Percentiles rank a stretch among this genome's conserved stretches.
These are phyloP conservation scores for Zaprionus ornatus DNA, from an alignment of 1,140 invertebrate species.

Conservation along the genomic window DNA sequence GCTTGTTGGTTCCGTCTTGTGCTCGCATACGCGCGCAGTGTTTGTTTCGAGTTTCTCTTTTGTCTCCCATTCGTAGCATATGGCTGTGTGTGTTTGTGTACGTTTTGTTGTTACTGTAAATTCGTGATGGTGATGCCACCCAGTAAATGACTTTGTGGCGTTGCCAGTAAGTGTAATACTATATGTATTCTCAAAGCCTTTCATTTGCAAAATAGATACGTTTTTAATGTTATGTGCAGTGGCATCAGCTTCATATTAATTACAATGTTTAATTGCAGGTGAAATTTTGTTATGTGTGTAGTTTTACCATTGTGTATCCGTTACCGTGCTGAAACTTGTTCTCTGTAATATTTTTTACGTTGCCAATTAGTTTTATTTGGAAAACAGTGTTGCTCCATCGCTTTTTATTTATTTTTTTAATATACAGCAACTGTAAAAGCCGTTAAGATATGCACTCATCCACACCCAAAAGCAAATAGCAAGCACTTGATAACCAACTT, in stretches of 20 bases:
- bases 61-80: slow-evolving; percentile 57
- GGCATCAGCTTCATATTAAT: neutral
- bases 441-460: slow-evolving; percentile 73
- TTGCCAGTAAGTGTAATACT: slow-evolving; percentile 27
- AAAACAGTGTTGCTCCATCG: slow-evolving; percentile 15
- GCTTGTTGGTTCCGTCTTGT: slow-evolving; percentile 59
- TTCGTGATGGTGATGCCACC: slow-evolving; percentile 61
- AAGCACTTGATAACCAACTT: slow-evolving; percentile 45
- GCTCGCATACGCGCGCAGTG: slow-evolving; percentile 67
- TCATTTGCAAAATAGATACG: neutral
- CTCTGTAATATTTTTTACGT: slow-evolving; percentile 15
- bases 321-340: slow-evolving; percentile 52
- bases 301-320: slow-evolving; percentile 63
- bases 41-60: slow-evolving; percentile 67
- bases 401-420: slow-evolving; percentile 38
- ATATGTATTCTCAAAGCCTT: neutral
- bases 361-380: slow-evolving; percentile 19
- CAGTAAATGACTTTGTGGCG: slow-evolving; percentile 5
- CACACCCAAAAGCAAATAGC: slow-evolving; percentile 40
- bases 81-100: slow-evolving; percentile 35
- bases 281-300: neutral
- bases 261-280: neutral
- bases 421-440: slow-evolving; percentile 64
- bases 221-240: neutral
- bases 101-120: slow-evolving; percentile 71